Base-by-base conservation (phyloP, 2,888 invertebrate species). In the Pristionchus japonicus region DNA sequence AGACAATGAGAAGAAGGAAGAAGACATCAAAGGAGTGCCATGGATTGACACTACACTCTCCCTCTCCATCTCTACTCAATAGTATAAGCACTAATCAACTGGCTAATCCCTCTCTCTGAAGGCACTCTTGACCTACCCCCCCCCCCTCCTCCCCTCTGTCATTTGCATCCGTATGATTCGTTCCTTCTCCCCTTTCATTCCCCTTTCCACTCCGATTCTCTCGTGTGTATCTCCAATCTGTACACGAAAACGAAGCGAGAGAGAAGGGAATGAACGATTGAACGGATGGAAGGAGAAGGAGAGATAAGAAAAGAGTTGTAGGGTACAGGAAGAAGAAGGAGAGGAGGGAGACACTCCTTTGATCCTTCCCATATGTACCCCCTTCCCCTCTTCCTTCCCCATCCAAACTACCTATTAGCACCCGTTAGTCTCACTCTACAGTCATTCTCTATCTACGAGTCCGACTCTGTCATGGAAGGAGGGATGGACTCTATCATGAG, bases 111-210 rank as follows among this genome's bases (percentile, higher is more conserved):
- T n/a, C 3, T 27, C 13, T 61, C 49, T 61, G 4, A 61, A 61
- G 23, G 27, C 17, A 34, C 77, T 37, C 31, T 52, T 52, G 37
- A 49, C 40, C 49, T 49, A 83, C 40, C 34, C 88, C 86, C 67
- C 88, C 88, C 88, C 87, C 85, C 86, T 85, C 88, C 88, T 87
- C 87, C 88, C 74, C 88, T 87, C 87, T 70, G 84, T 34, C 67
- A 47, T 82, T 84, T 64, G 34, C 87, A 34, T 43, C 84, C 87
- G 70, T 37, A 20, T 77, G 27, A n/a, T 67, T 52, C 57, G n/a
- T 37, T 47, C 61, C 23, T 27, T n/a, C n/a, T 64, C 43, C 40
- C 64, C 67, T 80, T 34, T n/a, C 47, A 80, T 61, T 43, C 52
- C n/a, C 74, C 27, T 52, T 34, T 57, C 47, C 31, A 61, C 61